Evolutionary conservation across 2,113 vertebrate species (phyloP).

Genomic region (Copsychus sechellarum): DNA sequence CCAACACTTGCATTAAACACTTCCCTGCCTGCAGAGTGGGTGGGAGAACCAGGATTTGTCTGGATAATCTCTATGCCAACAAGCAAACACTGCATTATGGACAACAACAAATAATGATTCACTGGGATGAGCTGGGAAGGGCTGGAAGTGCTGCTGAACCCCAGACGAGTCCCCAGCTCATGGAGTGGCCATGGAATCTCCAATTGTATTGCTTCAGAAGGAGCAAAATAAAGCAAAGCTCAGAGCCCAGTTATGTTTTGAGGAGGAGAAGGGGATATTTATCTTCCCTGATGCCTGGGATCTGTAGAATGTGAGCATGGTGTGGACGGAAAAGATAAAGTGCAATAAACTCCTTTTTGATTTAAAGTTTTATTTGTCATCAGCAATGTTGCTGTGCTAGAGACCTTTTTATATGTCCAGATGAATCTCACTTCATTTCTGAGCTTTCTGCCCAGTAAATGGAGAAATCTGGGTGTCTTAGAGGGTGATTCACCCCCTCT

Average conservation of each 20-base stretch:
- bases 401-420: background rate
- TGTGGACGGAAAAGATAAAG: background rate
- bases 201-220: background rate
- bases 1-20: constrained; percentile 5
- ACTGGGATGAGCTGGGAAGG: background rate
- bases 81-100: constrained; percentile 9
- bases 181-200: background rate
- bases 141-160: background rate
- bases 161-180: background rate
- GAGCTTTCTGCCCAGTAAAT: background rate
- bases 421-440: background rate
- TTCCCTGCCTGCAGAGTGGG: background rate
- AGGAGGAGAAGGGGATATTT: background rate
- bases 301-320: background rate
- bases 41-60: background rate
- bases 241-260: background rate
- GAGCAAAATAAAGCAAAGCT: background rate
- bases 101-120: background rate
- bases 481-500: background rate
- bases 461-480: background rate
- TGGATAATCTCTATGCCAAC: constrained; percentile 38
- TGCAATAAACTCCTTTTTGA: background rate
- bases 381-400: background rate
- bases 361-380: background rate
- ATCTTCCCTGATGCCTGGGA: background rate